phyloP scores from a whole-genome alignment of 2,113 vertebrate genomes.

The Heterotis niloticus region DNA sequence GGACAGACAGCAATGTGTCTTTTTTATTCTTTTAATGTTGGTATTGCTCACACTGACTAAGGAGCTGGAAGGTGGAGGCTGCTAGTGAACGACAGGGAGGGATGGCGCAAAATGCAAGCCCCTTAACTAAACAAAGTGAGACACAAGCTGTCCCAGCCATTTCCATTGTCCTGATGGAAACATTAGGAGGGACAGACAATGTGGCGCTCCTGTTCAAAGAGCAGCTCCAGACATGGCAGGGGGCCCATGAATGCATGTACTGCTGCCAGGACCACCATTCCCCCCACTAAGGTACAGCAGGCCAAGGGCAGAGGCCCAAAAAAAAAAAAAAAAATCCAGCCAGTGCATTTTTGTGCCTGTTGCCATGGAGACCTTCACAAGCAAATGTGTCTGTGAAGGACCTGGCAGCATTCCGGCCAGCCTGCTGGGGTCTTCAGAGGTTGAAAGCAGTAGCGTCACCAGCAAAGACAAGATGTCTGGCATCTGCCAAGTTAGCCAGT shows the following conservation, averaged over 20 bases:
- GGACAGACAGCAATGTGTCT: no score
- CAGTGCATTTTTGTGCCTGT: conserved; percentile 2
- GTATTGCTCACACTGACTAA: no score
- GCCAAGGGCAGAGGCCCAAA: conserved; percentile 26
- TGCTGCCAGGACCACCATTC: conserved; percentile 22
- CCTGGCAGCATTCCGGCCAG: not conserved
- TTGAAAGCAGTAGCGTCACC: conserved; percentile 17
- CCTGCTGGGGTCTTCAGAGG: not conserved
- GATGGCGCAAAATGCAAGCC: no score
- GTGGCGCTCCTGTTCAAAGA: conserved; percentile 30
- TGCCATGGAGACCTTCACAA: conserved; percentile 20
- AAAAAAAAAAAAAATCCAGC: conserved; percentile 30
- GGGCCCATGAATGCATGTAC: conserved; percentile 42
- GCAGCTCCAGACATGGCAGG: conserved; percentile 26
- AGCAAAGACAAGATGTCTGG: conserved; percentile 15
- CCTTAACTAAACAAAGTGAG: not conserved
- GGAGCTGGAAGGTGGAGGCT: conserved; percentile 2
- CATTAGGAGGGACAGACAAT: not conserved
- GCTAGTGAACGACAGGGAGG: conserved; percentile 20
- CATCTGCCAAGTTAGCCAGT: not conserved
- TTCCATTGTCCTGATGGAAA: not conserved
- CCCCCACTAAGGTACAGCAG: not conserved
- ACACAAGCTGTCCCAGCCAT: not conserved
- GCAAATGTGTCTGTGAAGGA: not conserved
- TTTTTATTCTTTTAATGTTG: no score